Percentiles rank a stretch among this genome's conserved stretches.
phyloP scores from a whole-genome alignment of 1,140 invertebrate genomes.

The Piezodorus guildinii region DNA sequence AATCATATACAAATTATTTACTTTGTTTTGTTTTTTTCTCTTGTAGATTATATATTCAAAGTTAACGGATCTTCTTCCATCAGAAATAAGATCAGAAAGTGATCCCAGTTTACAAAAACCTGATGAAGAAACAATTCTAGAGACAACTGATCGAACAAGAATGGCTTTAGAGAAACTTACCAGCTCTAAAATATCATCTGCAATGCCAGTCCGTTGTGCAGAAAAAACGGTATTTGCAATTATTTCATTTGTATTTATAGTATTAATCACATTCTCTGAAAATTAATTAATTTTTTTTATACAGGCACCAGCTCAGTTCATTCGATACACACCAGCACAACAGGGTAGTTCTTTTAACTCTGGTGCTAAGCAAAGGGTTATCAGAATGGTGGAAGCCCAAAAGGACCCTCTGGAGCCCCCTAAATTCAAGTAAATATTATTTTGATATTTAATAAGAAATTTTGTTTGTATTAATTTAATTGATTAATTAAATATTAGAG shows the following conservation, averaged over 20 bases:
- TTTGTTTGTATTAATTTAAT: too few species aligned
- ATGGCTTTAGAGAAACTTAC: conserved; percentile 76
- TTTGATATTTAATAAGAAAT: conserved; percentile 5
- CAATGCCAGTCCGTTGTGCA: conserved; percentile 83
- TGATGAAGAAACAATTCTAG: conserved; percentile 68
- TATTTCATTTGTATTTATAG: neutral
- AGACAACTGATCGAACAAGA: conserved; percentile 76
- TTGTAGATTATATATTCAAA: conserved; percentile 89
- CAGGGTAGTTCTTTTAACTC: conserved; percentile 93
- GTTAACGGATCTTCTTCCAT: conserved; percentile 81
- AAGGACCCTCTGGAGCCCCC: conserved; percentile 98
- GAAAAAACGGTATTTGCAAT: conserved; percentile 53
- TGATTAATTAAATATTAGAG: too few species aligned
- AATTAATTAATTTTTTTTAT: conserved; percentile 15
- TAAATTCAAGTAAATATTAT: conserved; percentile 63
- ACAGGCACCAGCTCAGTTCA: conserved; percentile 82
- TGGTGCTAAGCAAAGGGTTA: conserved; percentile 94
- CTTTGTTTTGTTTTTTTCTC: conserved; percentile 4
- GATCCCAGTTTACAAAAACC: conserved; percentile 81
- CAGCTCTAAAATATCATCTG: conserved; percentile 80
- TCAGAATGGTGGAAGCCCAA: conserved; percentile 90
- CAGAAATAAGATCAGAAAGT: conserved; percentile 84
- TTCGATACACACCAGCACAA: conserved; percentile 94
- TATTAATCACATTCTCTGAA: too few species aligned
- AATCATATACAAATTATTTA: neutral